Evolutionary conservation across 2,113 vertebrate species (phyloP).

Genomic region (Otocyon megalotis): DNA sequence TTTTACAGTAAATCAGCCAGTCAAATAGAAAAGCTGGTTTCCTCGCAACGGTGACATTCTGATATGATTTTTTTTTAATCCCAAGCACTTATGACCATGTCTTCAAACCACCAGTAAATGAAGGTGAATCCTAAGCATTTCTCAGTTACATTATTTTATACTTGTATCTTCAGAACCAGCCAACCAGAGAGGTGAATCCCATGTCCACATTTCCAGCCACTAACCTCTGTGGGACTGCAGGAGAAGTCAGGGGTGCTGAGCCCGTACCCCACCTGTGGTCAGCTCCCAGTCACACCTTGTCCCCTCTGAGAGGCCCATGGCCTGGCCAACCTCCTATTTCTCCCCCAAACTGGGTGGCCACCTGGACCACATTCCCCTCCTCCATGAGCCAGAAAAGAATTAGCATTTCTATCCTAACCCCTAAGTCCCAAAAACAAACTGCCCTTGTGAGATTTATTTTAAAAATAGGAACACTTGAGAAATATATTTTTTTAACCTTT

Average conservation of each 20-base stretch:
- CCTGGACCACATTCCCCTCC: not conserved
- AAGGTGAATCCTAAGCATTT: not conserved
- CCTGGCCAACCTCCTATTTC: not conserved
- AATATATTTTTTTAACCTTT: not conserved
- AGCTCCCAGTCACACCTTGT: too few species aligned
- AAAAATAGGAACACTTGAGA: not conserved
- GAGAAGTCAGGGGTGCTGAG: not conserved
- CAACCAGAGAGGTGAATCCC: not conserved
- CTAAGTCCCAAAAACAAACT: not conserved
- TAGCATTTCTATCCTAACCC: not conserved
- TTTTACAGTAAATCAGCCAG: not conserved
- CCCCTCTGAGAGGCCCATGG: not conserved
- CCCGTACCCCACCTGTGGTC: rapidly evolving
- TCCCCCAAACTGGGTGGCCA: too few species aligned
- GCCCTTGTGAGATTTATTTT: not conserved
- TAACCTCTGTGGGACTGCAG: not conserved
- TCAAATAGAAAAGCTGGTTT: not conserved
- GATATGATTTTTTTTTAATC: not conserved
- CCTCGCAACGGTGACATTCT: not conserved
- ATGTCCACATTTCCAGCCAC: not conserved
- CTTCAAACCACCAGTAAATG: not conserved
- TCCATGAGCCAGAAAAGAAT: not conserved
- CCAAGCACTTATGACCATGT: not conserved
- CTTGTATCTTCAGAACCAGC: not conserved
- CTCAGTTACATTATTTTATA: not conserved